Percentiles rank a stretch among this genome's conserved stretches.
phyloP scores from a whole-genome alignment of 2,888 invertebrate species.

The Hirtodrosophila histrioides region DNA sequence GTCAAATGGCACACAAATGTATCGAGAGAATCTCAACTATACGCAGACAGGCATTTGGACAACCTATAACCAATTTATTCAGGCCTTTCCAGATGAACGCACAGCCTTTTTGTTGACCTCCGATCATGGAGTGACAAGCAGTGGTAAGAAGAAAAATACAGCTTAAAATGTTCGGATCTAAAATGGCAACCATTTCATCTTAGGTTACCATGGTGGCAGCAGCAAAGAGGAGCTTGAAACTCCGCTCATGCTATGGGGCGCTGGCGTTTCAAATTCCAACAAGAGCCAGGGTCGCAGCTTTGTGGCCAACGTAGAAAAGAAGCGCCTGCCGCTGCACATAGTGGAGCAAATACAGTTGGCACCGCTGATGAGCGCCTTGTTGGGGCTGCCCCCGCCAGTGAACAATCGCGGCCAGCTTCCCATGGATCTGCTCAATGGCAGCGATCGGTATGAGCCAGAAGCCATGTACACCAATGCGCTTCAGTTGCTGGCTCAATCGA shows the following conservation, averaged over 20 bases:
- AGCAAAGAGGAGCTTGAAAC: slow-evolving; percentile 94
- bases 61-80: slow-evolving; percentile 88
- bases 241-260: slow-evolving; percentile 97
- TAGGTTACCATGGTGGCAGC: slow-evolving; percentile 86
- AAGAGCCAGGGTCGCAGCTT: slow-evolving; percentile 36
- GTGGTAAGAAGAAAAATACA: slow-evolving; percentile 86
- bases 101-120: slow-evolving; percentile 96
- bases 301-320: slow-evolving; percentile 28
- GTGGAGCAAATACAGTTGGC: slow-evolving; percentile 96
- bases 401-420: slow-evolving; percentile 87
- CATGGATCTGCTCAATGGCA: slow-evolving; percentile 61
- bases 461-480: slow-evolving; percentile 90
- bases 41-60: slow-evolving; percentile 91
- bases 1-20: slow-evolving; percentile 94
- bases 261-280: slow-evolving; percentile 87
- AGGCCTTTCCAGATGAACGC: slow-evolving; percentile 89
- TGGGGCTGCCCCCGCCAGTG: slow-evolving; percentile 94
- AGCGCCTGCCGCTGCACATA: slow-evolving; percentile 85
- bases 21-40: slow-evolving; percentile 89
- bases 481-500: slow-evolving; percentile 89
- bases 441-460: slow-evolving; percentile 85
- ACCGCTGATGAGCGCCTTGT: slow-evolving; percentile 92
- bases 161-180: too few species aligned
- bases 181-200: too few species aligned
- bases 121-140: slow-evolving; percentile 99